Evolutionary conservation across 2,113 vertebrate species (phyloP), one percentile per base, ranked within the genome.

Genomic region (Sphyrna mokarran): DNA sequence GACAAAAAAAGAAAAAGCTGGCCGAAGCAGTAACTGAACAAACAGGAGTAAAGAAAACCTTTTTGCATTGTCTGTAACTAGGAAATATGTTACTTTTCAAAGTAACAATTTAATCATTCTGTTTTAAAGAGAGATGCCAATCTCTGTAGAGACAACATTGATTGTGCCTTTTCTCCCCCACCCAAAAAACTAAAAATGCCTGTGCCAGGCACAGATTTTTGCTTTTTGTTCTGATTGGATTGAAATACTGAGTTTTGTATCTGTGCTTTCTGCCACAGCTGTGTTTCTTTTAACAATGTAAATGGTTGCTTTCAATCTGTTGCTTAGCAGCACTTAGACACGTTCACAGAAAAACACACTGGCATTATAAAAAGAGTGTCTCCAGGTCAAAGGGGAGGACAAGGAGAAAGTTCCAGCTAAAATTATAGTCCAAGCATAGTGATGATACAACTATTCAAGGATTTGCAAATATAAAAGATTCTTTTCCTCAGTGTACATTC

Each of bases 221-320:
- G 69, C 14, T 72, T 93, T 91, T 93, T 93, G 89, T 93, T 95
- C 94, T 95, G 11, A 43, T 29, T 43, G 29, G 43, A 95, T 70
- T 48, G 68, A 70, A 76, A 72, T 72, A 48, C 94, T 33, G 37
- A 18, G 40, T 66, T 95, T 70, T 33, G 69, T 72, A 48, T 76
- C 40, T 76, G 68, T 69, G 48, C 69, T 29, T 72, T 70, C 68
- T 54, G 69, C 94, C 94, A 72, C 94, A 95, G 94, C 94, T 95
- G 94, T 95, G 94, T 95, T 95, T 70, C 93, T 43, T 70, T 72
- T 72, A 95, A 95, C 94, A 95, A 95, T 72, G 94, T 76, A 95
- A 95, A 95, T 95, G 69, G 69, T 54, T 72, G 68, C 94, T 95
- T 76, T 72, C 94, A 95, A 95, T 95, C 72, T 95, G 94, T 72